Evolutionary conservation across 2,113 vertebrate species (phyloP).

Genomic region (Thalassoma bifasciatum): DNA sequence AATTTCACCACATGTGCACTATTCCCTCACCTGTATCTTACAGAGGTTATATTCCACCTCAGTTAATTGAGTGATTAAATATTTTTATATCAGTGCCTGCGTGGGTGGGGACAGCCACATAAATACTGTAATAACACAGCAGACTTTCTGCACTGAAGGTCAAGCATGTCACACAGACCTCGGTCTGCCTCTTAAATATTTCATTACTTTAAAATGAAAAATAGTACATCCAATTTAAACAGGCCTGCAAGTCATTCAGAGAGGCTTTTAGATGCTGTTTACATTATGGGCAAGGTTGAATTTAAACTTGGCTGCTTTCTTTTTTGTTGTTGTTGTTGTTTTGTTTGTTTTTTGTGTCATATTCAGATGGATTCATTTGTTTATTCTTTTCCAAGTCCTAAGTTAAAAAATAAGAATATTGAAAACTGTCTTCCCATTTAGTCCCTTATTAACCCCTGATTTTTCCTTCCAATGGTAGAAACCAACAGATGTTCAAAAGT

Average conservation of each 20-base stretch:
- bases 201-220: constrained; percentile 82
- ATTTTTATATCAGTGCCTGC: constrained; percentile 77
- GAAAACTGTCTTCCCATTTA: too few relatives aligned
- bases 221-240: constrained; percentile 80
- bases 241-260: constrained; percentile 72
- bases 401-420: not conserved
- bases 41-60: constrained; percentile 77
- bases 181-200: constrained; percentile 81
- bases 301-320: constrained; percentile 2
- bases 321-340: too few relatives aligned
- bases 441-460: too few relatives aligned
- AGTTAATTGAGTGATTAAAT: constrained; percentile 85
- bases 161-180: constrained; percentile 66
- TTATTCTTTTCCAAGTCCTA: constrained; percentile 22
- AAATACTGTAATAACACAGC: constrained; percentile 82
- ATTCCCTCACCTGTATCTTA: constrained; percentile 63
- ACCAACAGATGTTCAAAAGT: too few relatives aligned
- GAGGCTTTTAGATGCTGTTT: constrained; percentile 50
- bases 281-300: constrained; percentile 40
- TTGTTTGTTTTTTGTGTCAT: too few relatives aligned
- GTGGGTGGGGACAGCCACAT: constrained; percentile 69
- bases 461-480: too few relatives aligned
- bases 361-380: constrained; percentile 37
- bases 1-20: constrained; percentile 47
- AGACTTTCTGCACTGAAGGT: constrained; percentile 79